Percentiles rank a stretch among this genome's conserved stretches.
Evolutionary conservation across 2,113 vertebrate species (phyloP).

Genomic region (Bos javanicus): DNA sequence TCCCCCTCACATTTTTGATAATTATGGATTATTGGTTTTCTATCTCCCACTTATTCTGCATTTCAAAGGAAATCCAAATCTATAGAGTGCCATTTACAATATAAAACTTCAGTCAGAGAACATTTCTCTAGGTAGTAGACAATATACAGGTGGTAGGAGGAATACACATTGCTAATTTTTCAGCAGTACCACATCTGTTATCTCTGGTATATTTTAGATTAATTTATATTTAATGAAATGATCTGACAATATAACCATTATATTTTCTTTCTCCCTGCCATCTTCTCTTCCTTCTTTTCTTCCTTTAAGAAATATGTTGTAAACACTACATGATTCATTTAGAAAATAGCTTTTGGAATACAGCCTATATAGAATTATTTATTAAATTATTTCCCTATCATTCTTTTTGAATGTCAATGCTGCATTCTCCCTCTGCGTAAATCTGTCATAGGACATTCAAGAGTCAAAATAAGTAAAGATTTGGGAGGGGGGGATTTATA

Average conservation of each 20-base stretch:
- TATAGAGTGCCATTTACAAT: neutral
- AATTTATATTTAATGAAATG: neutral
- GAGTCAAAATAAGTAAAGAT: neutral
- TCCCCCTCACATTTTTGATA: neutral
- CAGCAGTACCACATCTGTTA: neutral
- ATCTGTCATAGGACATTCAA: neutral
- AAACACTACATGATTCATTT: neutral
- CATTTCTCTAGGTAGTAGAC: neutral
- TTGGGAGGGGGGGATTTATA: fast-evolving
- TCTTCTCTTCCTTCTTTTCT: neutral
- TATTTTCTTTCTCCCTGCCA: neutral
- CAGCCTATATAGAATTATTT: neutral
- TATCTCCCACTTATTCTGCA: neutral
- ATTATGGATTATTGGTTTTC: neutral
- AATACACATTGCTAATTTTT: neutral
- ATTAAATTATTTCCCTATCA: neutral
- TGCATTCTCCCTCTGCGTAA: neutral
- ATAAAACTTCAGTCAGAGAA: neutral
- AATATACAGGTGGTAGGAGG: neutral
- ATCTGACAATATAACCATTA: neutral
- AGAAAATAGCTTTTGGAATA: neutral
- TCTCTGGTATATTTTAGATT: neutral
- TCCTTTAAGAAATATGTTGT: neutral
- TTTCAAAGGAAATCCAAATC: neutral
- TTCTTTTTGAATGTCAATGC: neutral